Evolutionary conservation across 1,140 invertebrate species (phyloP), one percentile per base, ranked within the genome.

Genomic region (Magallana gigas): DNA sequence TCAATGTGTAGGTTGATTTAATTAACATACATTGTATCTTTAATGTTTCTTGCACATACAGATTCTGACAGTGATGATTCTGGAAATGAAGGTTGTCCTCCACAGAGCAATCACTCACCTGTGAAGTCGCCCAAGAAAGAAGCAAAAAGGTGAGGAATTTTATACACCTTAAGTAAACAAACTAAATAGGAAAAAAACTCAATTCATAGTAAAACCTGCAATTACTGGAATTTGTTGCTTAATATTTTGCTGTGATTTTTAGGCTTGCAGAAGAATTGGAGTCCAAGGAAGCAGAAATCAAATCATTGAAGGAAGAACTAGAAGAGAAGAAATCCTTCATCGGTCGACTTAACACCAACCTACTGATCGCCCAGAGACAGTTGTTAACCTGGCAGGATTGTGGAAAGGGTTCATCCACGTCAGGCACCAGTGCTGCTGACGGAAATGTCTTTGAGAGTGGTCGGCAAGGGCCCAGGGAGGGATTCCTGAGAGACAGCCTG

Each of bases 301-400:
- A 76, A 36, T 76, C 68, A 29, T 29, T 76, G 29, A 76, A 57
- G 14, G 81, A 83, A 16, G 81, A 83, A 57, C 16, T 83, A 8
- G 57, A 57, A 57, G 83, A 86, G 59, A 88, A 86, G n/a, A 88
- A 88, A 59, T 18, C 85, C n/a, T 58, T 68, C n/a, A 84, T 88
- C 57, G 59, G 57, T 57, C 85, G 86, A 76, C 64, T 88, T 57
- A 83, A 86, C 76, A 85, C 83, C n/a, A 82, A 86, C 57, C 36
- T 88, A 36, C 36, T 84, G 18, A 23, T 76, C 29, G 56, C 68
- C 12, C 85, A 88, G 86, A 76, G 86, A 60, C 64, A 88, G 84
- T 29, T 84, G 29, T 48, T 87, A 16, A 64, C 23, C 36, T 60
- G 82, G 58, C 60, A 80, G 2, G 83, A 88, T n/a, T 80, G n/a